Evolutionary conservation across 1,140 invertebrate genomes (phyloP), one percentile per base, ranked within the genome.

Genomic region (Vanessa tameamea): DNA sequence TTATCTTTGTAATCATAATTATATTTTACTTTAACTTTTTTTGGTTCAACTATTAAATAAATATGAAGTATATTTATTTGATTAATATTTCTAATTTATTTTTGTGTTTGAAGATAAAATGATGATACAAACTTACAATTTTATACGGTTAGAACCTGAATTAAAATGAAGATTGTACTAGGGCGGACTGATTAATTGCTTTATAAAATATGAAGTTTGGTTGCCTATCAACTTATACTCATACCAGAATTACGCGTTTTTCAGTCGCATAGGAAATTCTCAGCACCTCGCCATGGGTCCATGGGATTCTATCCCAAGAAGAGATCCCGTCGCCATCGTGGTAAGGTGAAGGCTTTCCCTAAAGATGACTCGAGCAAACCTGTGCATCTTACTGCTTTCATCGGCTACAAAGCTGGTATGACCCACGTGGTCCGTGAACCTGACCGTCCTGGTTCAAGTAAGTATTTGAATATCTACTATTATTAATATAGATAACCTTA

Each of bases 271-370:
- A 96, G 99, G 88, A 99, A 99, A 93, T 99, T 99, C 94, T 99
- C 98, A 88, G 99, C 99, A 13, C 99, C 99, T 78, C 96, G 99
- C 79, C 99, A 99, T 96, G 99, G 99, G 80, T 99, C 98, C 67
- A 99, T 99, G 97, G 99, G 98, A 82, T 99, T 99, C 95, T 97
- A 99, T 92, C 99, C 99, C 82, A 99, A 99, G 94, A 99, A 99
- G 94, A 95, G 99, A 81, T 97, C 97, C 73, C 95, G 95, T 76
- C 96, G 98, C 90, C 98, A 99, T 95, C 97, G 98, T 94, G 99
- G 99, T 85, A 99, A 99, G 93, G 97, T 99, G 66, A 99, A 99
- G 97, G 97, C 99, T 76, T 99, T 99, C 94, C 99, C 99, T n/a
- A 99, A 98, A 89, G 99, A 99, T 96, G 98, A 99, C 89, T 94